Evolutionary conservation across 2,888 invertebrate genomes (phyloP).

Genomic region (Pseudeuparius sepicola): DNA sequence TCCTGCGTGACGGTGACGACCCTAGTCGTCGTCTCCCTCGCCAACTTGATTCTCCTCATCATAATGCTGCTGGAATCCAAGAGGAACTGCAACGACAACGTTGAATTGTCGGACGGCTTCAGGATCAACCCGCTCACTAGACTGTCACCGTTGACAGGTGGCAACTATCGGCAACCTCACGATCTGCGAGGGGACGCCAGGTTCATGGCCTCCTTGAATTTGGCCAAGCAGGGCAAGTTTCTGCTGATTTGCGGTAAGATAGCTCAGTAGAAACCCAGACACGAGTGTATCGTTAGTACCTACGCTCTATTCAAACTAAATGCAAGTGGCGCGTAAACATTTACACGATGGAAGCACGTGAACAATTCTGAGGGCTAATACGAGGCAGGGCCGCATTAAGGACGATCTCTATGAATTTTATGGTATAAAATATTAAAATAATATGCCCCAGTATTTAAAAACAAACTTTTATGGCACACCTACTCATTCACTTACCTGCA

Average conservation of each 20-base stretch:
- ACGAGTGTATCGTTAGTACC: too few relatives aligned
- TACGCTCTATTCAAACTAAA: too few relatives aligned
- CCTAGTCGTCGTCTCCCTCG: constrained; percentile 24
- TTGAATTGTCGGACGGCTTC: constrained; percentile 6
- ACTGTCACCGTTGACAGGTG: background rate
- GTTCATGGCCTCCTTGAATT: constrained; percentile 20
- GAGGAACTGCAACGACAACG: constrained; percentile 19
- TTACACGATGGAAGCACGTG: too few relatives aligned
- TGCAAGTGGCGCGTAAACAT: too few relatives aligned
- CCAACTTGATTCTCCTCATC: constrained; percentile 25
- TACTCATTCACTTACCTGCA: too few relatives aligned
- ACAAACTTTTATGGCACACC: too few relatives aligned
- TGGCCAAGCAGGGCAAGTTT: constrained; percentile 12
- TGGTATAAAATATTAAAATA: too few relatives aligned
- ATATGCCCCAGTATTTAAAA: too few relatives aligned
- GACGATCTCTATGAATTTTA: too few relatives aligned
- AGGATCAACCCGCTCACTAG: background rate
- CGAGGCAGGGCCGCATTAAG: too few relatives aligned
- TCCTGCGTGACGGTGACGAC: constrained; percentile 25
- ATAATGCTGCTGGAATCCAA: constrained; percentile 22
- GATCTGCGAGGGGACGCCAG: constrained; percentile 9
- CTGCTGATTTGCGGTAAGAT: constrained; percentile 19
- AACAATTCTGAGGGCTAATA: too few relatives aligned
- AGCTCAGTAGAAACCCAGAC: too few relatives aligned
- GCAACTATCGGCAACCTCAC: background rate